A percentile compares a stretch with the other conserved stretches of the same genome.
Evolutionary conservation across 2,113 vertebrate genomes (phyloP).

Genomic region (Saccopteryx bilineata): DNA sequence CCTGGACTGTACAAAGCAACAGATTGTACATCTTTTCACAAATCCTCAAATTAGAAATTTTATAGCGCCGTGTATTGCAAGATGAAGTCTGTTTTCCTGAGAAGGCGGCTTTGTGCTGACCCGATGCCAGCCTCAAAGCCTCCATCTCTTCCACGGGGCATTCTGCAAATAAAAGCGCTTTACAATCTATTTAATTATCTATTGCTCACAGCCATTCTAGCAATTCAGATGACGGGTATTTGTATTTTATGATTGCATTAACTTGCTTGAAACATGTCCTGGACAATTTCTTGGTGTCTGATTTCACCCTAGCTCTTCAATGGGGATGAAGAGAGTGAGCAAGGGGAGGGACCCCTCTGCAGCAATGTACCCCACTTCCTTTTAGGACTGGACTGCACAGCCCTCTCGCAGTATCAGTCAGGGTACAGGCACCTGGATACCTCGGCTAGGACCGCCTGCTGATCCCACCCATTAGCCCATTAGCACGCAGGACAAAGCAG

Average conservation of each 20-base stretch:
- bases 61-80: constrained; percentile 65
- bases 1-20: constrained; percentile 64
- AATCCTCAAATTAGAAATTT: constrained; percentile 82
- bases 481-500: background rate
- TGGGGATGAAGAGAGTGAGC: background rate
- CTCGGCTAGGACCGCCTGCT: background rate
- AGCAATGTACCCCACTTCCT: background rate
- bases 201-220: constrained; percentile 55
- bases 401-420: no score
- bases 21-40: constrained; percentile 78
- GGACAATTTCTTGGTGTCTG: constrained; percentile 66
- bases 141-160: background rate
- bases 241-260: constrained; percentile 65
- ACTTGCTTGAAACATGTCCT: constrained; percentile 71
- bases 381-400: background rate
- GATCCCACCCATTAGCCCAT: background rate
- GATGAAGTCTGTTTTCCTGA: constrained; percentile 73
- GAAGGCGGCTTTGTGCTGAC: constrained; percentile 54
- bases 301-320: constrained; percentile 22
- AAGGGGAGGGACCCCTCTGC: accelerated
- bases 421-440: background rate
- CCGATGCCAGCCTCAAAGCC: constrained; percentile 56
- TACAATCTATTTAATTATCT: constrained; percentile 71
- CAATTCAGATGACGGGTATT: constrained; percentile 42
- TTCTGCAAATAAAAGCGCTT: constrained; percentile 63